These are phyloP conservation scores for Lutjanus campechanus DNA, from an alignment of 2,797 vertebrate genomes.

Conservation along the genomic window DNA sequence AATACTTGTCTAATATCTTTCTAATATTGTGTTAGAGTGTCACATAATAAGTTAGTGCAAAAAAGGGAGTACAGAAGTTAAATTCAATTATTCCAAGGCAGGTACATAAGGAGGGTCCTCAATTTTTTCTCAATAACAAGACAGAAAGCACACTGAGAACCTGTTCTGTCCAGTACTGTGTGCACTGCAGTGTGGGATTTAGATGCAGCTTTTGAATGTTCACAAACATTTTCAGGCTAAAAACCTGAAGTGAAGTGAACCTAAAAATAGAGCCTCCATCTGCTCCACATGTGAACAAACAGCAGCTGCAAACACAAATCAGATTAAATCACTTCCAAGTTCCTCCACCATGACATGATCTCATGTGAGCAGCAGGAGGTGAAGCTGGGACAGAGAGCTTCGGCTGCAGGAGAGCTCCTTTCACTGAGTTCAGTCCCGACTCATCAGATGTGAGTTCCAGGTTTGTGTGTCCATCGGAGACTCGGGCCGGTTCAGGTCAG, in stretches of 20 bases:
- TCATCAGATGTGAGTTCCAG: constrained; percentile 26
- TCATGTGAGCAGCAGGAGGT: neutral
- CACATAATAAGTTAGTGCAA: too few species aligned
- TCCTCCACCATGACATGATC: neutral
- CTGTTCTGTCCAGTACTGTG: too few species aligned
- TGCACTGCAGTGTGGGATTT: neutral
- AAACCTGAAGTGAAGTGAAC: neutral
- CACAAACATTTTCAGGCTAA: neutral
- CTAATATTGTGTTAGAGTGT: too few species aligned
- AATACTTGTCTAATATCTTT: too few species aligned
- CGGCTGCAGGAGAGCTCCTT: too few species aligned
- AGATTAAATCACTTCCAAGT: neutral
- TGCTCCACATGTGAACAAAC: constrained; percentile 3
- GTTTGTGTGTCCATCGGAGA: constrained; percentile 5
- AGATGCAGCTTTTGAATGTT: neutral
- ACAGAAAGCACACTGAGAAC: too few species aligned
- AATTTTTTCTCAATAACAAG: too few species aligned
- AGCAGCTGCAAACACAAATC: neutral
- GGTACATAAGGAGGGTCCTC: too few species aligned
- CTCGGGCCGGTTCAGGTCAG: constrained; percentile 28
- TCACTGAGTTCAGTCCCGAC: constrained; percentile 3
- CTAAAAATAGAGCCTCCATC: neutral
- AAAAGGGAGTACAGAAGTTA: too few species aligned
- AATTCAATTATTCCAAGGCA: too few species aligned
- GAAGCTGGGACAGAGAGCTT: constrained; percentile 3